Percentiles rank a stretch among this genome's conserved stretches.
Conservation (phyloP, 1,140 invertebrate genomes). For the Drosophila arawakana region DNA sequence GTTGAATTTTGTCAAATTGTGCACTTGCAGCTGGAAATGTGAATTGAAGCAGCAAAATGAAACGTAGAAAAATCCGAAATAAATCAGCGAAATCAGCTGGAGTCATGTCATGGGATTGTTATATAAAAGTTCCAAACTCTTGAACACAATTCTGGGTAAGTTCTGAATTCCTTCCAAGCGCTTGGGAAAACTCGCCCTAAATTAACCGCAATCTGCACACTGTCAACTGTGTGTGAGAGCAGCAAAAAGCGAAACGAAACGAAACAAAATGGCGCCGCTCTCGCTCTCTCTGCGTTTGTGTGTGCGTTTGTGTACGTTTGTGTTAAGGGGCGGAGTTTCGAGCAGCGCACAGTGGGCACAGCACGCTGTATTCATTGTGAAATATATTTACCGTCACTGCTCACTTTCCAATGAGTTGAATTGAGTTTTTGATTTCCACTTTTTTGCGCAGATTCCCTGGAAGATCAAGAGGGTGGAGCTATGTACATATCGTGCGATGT, state of each 20-base stretch:
- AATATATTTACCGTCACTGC: slow-evolving; percentile 39
- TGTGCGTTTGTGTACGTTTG: slow-evolving; percentile 24
- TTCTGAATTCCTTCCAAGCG: slow-evolving; percentile 27
- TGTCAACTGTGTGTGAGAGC: background rate
- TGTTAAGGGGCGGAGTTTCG: slow-evolving; percentile 66
- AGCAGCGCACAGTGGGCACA: slow-evolving; percentile 64
- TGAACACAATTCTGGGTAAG: slow-evolving; percentile 84
- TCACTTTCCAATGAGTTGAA: slow-evolving; percentile 29
- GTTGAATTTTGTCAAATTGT: background rate
- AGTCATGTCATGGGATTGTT: slow-evolving; percentile 85
- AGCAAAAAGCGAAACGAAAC: slow-evolving; percentile 16
- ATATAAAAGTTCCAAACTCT: slow-evolving; percentile 84
- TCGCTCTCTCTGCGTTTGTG: slow-evolving; percentile 25
- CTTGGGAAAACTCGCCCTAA: slow-evolving; percentile 20
- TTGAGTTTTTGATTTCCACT: slow-evolving; percentile 6
- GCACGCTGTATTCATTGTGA: slow-evolving; percentile 4
- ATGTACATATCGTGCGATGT: slow-evolving; percentile 85
- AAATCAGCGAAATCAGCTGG: slow-evolving; percentile 69
- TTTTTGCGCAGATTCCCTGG: slow-evolving; percentile 83
- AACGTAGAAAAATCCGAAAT: slow-evolving; percentile 82
- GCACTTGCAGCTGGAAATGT: slow-evolving; percentile 59
- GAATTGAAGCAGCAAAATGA: slow-evolving; percentile 72
- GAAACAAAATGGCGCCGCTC: slow-evolving; percentile 70
- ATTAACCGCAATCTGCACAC: background rate
- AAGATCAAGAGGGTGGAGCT: slow-evolving; percentile 85